These are phyloP conservation scores for Yasuhikotakia modesta DNA, from an alignment of 2,797 vertebrate species.

Conservation along the genomic window DNA sequence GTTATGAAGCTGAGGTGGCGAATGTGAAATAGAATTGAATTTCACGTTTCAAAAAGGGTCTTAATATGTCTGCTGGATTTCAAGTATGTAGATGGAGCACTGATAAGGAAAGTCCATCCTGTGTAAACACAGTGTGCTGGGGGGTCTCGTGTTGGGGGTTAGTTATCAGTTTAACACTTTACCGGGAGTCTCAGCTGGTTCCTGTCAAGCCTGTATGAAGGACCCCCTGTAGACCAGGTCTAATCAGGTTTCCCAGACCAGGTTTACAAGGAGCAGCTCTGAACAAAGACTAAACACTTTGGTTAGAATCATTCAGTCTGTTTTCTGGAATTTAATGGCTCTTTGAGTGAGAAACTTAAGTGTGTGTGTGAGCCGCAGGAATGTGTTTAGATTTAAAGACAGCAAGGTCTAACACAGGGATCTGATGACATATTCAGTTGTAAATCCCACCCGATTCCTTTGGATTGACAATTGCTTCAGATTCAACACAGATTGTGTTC, in stretches of 20 bases:
- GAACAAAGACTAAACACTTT: constrained; percentile 1
- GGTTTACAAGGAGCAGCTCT: constrained; percentile 9
- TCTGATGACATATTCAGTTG: no score
- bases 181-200: constrained; percentile 59
- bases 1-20: neutral
- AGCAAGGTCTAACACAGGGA: no score
- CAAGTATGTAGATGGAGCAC: constrained; percentile 14
- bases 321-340: neutral
- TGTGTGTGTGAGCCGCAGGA: no score
- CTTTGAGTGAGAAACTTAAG: no score
- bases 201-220: constrained; percentile 49
- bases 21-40: no score
- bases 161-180: constrained; percentile 68
- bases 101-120: constrained; percentile 38
- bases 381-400: no score
- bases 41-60: neutral
- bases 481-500: neutral
- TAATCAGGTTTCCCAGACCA: constrained; percentile 27
- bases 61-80: constrained; percentile 5
- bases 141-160: constrained; percentile 30
- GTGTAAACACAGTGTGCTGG: constrained; percentile 31
- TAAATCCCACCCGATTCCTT: no score
- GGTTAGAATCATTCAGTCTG: neutral
- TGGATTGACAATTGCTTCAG: neutral
- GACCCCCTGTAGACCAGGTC: constrained; percentile 8